These are phyloP conservation scores for Lucilia sericata DNA, from an alignment of 1,140 invertebrate genomes.

Conservation along the genomic window DNA sequence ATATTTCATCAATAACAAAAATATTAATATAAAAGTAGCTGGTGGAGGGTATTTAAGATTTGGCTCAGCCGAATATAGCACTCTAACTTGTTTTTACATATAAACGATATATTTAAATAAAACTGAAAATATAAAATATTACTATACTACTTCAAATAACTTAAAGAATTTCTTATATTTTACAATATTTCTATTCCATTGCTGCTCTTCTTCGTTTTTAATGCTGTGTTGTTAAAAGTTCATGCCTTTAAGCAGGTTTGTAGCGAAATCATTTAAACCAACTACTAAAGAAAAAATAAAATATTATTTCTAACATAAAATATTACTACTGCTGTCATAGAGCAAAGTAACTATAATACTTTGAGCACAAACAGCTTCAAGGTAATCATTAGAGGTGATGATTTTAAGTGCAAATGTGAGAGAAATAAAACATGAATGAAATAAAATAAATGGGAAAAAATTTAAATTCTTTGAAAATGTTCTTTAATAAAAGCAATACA, in stretches of 20 bases:
- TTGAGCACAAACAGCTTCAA: not conserved
- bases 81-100: too few relatives aligned
- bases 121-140: too few relatives aligned
- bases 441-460: not conserved
- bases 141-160: too few relatives aligned
- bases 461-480: too few relatives aligned
- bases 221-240: not conserved
- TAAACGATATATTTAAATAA: too few relatives aligned
- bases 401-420: not conserved
- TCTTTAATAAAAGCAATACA: too few relatives aligned
- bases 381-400: slow-evolving; percentile 12
- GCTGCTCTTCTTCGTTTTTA: not conserved
- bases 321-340: not conserved
- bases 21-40: too few relatives aligned
- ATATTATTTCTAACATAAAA: not conserved
- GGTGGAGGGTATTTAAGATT: too few relatives aligned
- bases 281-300: not conserved
- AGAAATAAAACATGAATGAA: not conserved
- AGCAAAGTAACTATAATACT: not conserved
- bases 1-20: too few relatives aligned
- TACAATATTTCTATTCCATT: too few relatives aligned
- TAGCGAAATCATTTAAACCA: not conserved
- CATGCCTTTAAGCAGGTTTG: not conserved
- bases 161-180: too few relatives aligned
- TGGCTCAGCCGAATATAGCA: too few relatives aligned